phyloP scores from a whole-genome alignment of 2,113 vertebrate species.

The Rafetus swinhoei region DNA sequence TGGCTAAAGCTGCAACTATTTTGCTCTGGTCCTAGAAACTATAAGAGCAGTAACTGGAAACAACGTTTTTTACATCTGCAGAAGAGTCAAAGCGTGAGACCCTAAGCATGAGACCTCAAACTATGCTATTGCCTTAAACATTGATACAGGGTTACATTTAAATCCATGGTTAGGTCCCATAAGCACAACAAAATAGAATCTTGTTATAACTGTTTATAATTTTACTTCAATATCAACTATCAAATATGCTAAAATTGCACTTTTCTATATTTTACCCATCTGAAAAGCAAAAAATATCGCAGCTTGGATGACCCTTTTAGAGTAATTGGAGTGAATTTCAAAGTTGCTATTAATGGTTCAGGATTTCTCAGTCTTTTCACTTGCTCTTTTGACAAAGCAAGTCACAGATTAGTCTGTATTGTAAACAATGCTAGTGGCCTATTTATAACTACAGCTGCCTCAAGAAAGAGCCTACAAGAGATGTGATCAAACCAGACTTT shows the following conservation, averaged over 20 bases:
- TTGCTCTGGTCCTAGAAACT: neutral
- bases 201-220: neutral
- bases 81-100: neutral
- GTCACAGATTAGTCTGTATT: conserved; percentile 47
- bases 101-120: neutral
- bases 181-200: neutral
- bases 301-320: neutral
- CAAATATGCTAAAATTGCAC: neutral
- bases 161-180: neutral
- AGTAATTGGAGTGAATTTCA: conserved; percentile 2
- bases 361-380: neutral
- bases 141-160: neutral
- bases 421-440: conserved; percentile 41
- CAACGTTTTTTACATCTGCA: neutral
- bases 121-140: neutral
- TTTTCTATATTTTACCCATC: neutral
- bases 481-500: conserved; percentile 55
- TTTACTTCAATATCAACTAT: neutral
- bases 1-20: neutral
- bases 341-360: neutral
- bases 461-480: conserved; percentile 52
- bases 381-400: neutral
- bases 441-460: conserved; percentile 57
- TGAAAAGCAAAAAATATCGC: neutral
- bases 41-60: neutral